Conservation (phyloP, 2,797 vertebrate species). For the Poecilia wingei region DNA sequence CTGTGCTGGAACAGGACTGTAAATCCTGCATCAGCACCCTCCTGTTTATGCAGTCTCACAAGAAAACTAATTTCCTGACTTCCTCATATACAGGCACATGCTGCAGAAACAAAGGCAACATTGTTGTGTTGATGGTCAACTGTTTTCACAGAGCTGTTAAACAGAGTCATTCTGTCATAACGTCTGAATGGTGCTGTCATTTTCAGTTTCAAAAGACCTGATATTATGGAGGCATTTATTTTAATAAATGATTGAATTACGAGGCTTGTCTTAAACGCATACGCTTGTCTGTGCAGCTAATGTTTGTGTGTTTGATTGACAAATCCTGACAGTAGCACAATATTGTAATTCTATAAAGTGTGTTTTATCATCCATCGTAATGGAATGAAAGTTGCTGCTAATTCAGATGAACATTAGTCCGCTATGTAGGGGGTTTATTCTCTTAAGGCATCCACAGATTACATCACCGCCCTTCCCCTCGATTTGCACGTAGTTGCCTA, state of each 20-base stretch:
- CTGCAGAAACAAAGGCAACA: conserved; percentile 30
- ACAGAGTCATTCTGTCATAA: conserved; percentile 53
- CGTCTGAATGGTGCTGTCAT: conserved; percentile 50
- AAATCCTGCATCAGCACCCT: conserved; percentile 39
- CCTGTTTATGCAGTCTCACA: conserved; percentile 17
- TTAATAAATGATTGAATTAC: conserved; percentile 18
- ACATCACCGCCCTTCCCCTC: conserved; percentile 52
- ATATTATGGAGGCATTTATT: conserved; percentile 12
- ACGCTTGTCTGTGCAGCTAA: background rate
- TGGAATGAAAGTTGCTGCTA: conserved; percentile 36
- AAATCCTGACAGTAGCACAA: background rate
- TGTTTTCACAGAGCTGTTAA: conserved; percentile 41
- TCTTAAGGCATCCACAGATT: conserved; percentile 45
- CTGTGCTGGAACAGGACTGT: conserved; percentile 13
- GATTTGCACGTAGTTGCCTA: conserved; percentile 42
- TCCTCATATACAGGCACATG: conserved; percentile 8
- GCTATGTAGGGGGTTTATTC: conserved; percentile 21
- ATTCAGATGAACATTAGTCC: conserved; percentile 53
- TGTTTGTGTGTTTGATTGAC: background rate
- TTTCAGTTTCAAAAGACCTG: conserved; percentile 26
- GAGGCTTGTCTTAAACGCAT: conserved; percentile 11
- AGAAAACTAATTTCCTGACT: conserved; percentile 11
- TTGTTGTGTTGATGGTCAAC: conserved; percentile 41
- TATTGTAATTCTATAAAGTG: conserved; percentile 21
- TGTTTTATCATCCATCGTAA: conserved; percentile 37